Base-by-base conservation (phyloP, 2,113 vertebrate genomes). In the Myxocyprinus asiaticus region DNA sequence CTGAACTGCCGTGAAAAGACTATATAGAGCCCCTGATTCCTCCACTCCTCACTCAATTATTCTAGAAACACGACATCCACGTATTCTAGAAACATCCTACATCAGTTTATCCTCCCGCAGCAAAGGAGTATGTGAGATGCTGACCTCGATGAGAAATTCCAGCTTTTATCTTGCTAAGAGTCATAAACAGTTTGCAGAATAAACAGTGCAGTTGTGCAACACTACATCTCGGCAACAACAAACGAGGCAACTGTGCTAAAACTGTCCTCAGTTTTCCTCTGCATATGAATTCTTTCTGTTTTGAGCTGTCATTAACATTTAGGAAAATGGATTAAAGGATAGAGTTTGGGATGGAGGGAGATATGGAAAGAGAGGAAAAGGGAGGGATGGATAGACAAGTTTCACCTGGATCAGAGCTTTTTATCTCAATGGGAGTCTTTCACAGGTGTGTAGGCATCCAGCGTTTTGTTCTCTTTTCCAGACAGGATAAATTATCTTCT, bases 1-100 rank as follows among this genome's bases (percentile, higher is more conserved):
- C 74, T 73, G 78, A 83, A 80, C 73, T 70, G 47, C 70, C 82
- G 65, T 79, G 51, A 70, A 76, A 69, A 80, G 67, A 80, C 74
- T 79, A 61, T 67, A 68, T 42, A 64, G 72, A 11, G 48, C 51
- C 5, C 66, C 5, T 64, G 66, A 71, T 70, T 73, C 12, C 43
- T 61, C 14, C 15, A 15, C 59, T 70, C 15, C 53, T 56, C 14
- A 61, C 67, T 66, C 12, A 14, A 58, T 58, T 76, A 53, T 42
- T 76, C 65, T 14, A 71, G 62, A 77, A 43, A 33, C 50, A 64
- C 65, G 15, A 48, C 42, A 66, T 44, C 15, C 42, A 17, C 9
- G 7, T 43, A 53, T 15, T 68, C 50, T 56, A 70, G 58, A 64
- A 53, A 79, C 67, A 47, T 55, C 43, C 15, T 43, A 76, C 53